phyloP scores from a whole-genome alignment of 2,797 vertebrate genomes.

The Cyprinodon diabolis region DNA sequence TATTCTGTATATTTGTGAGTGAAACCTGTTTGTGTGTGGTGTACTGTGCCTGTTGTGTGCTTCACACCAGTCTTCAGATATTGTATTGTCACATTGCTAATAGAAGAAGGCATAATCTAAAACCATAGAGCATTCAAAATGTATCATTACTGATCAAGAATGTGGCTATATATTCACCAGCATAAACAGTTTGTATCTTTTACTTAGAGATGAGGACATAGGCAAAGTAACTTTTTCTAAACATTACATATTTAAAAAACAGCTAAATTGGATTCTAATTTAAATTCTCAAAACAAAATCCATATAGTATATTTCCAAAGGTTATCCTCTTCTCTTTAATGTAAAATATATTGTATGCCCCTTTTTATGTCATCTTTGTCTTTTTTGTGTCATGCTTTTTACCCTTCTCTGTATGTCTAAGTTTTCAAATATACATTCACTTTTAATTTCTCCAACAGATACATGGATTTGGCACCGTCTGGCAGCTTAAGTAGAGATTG shows the following conservation, averaged over 20 bases:
- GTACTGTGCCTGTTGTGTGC: too few relatives aligned
- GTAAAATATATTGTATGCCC: slow-evolving; percentile 44
- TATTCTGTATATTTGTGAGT: too few relatives aligned
- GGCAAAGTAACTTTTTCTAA: not conserved
- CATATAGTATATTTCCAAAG: slow-evolving; percentile 51
- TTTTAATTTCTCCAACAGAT: slow-evolving; percentile 9
- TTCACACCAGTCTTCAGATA: too few relatives aligned
- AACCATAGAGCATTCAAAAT: not conserved
- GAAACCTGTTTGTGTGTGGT: too few relatives aligned
- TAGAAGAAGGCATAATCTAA: not conserved
- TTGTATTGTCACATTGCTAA: too few relatives aligned
- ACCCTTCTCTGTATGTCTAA: slow-evolving; percentile 36
- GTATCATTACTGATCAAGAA: not conserved
- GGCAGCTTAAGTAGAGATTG: slow-evolving; percentile 73
- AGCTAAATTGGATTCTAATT: slow-evolving; percentile 50
- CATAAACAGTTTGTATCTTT: not conserved
- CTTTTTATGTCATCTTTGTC: slow-evolving; percentile 39
- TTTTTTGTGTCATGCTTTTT: slow-evolving; percentile 41
- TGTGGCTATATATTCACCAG: not conserved
- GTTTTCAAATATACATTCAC: not conserved
- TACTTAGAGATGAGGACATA: not conserved
- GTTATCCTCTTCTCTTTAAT: slow-evolving; percentile 35
- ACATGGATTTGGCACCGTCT: slow-evolving; percentile 50
- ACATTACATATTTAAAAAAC: too few relatives aligned
- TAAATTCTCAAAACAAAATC: slow-evolving; percentile 55